Evolutionary conservation across 2,113 vertebrate species (phyloP).

Genomic region (Aegithalos caudatus): DNA sequence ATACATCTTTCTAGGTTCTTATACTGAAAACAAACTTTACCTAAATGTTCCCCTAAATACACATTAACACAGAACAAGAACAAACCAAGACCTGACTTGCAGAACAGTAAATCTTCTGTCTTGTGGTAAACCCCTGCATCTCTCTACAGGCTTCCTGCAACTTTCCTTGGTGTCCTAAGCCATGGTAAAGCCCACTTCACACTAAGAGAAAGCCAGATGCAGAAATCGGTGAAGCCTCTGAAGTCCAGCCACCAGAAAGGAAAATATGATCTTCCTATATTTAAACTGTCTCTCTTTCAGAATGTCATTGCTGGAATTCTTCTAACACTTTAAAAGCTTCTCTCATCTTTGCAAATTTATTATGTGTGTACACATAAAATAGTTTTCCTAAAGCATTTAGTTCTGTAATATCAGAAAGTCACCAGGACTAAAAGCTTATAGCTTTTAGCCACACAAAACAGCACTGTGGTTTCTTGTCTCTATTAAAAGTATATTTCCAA

Average conservation of each 20-base stretch:
- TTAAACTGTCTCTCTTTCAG: not conserved
- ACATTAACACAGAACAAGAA: not conserved
- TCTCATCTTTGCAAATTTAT: not conserved
- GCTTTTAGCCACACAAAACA: constrained; percentile 44
- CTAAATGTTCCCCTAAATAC: not conserved
- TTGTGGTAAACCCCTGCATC: not conserved
- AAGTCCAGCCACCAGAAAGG: not conserved
- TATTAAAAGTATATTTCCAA: constrained; percentile 49
- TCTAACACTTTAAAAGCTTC: not conserved
- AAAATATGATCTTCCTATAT: not conserved
- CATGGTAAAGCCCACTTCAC: not conserved
- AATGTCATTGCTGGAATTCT: not conserved
- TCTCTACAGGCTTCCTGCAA: not conserved
- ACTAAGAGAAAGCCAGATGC: not conserved
- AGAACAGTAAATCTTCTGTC: not conserved
- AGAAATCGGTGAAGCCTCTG: not conserved
- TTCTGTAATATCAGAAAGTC: constrained; percentile 54
- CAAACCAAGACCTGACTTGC: not conserved
- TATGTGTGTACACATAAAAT: not conserved
- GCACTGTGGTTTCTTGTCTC: constrained; percentile 13
- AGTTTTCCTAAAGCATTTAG: constrained; percentile 43
- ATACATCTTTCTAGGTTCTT: not conserved
- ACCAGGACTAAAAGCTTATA: constrained; percentile 53
- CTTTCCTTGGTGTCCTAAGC: not conserved
- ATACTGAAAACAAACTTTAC: not conserved